Percentiles rank a stretch among this genome's conserved stretches.
These are phyloP conservation scores for Nebria ingens DNA, from an alignment of 1,140 invertebrate genomes.

Conservation along the genomic window DNA sequence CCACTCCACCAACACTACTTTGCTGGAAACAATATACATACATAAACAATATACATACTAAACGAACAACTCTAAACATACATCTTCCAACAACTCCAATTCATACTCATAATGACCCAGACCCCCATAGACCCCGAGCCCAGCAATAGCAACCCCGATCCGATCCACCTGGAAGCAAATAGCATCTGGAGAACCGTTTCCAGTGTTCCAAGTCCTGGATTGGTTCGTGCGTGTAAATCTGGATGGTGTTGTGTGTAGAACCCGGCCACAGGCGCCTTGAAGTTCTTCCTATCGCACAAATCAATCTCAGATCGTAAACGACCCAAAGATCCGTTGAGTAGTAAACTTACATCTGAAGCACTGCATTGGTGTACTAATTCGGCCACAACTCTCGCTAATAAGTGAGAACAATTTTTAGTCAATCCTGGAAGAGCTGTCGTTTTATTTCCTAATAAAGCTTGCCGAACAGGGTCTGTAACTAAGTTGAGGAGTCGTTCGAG, in stretches of 20 bases:
- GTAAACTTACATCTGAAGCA: conserved; percentile 42
- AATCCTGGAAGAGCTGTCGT: conserved; percentile 48
- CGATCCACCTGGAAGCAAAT: conserved; percentile 91
- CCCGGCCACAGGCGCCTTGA: conserved; percentile 49
- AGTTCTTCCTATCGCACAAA: conserved; percentile 44
- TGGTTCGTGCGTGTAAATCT: conserved; percentile 84
- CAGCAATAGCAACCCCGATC: conserved; percentile 77
- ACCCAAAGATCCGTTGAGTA: background rate
- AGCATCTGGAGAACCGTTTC: conserved; percentile 92
- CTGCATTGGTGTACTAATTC: conserved; percentile 77
- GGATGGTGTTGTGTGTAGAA: conserved; percentile 75
- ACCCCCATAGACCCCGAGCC: conserved; percentile 83
- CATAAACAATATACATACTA: conserved; percentile 14
- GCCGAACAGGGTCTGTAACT: conserved; percentile 59
- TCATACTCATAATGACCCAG: conserved; percentile 82
- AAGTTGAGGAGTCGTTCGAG: conserved; percentile 73
- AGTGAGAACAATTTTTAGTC: conserved; percentile 74
- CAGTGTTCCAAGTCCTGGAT: conserved; percentile 90
- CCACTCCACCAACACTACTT: conserved; percentile 29
- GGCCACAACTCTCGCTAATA: conserved; percentile 74
- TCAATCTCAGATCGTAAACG: background rate
- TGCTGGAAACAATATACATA: conserved; percentile 23
- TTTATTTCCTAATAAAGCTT: conserved; percentile 47
- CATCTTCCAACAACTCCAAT: conserved; percentile 80
- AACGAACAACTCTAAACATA: conserved; percentile 26